phyloP scores from a whole-genome alignment of 2,797 vertebrate genomes.

The Gobionotothen gibberifrons region DNA sequence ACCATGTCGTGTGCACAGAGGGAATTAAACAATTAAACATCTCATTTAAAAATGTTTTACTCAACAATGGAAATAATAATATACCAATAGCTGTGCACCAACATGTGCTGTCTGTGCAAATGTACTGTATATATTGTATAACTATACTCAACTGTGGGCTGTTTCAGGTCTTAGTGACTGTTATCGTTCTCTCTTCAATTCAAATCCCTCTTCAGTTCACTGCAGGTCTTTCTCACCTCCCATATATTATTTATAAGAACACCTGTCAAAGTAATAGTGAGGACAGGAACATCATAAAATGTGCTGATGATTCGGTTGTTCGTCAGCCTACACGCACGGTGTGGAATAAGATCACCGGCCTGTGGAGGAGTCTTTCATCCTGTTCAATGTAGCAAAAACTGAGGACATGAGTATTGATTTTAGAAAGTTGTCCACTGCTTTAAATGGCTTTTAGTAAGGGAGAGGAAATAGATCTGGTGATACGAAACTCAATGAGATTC shows the following conservation, averaged over 20 bases:
- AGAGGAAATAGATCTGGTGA: background rate
- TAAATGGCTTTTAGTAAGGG: constrained; percentile 11
- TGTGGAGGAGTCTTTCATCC: constrained; percentile 39
- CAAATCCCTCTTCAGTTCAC: background rate
- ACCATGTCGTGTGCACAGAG: background rate
- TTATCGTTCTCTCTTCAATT: background rate
- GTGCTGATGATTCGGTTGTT: constrained; percentile 29
- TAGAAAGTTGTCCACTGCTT: constrained; percentile 4
- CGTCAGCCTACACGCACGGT: constrained; percentile 24
- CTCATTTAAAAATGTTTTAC: background rate
- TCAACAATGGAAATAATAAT: background rate
- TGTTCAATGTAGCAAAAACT: constrained; percentile 30
- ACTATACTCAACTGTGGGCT: background rate
- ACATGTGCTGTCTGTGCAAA: background rate
- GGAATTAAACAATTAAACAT: background rate
- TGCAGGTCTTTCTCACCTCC: constrained; percentile 37
- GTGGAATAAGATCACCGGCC: constrained; percentile 22
- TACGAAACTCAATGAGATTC: background rate
- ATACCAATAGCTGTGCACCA: background rate
- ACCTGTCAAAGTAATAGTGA: constrained; percentile 37
- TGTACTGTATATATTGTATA: too few relatives aligned
- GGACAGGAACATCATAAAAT: constrained; percentile 36
- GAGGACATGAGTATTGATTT: constrained; percentile 39
- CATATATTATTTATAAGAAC: constrained; percentile 27
- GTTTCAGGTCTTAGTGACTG: background rate